Base-by-base conservation (phyloP, 2,888 invertebrate species). In the Tiliacea aurago region DNA sequence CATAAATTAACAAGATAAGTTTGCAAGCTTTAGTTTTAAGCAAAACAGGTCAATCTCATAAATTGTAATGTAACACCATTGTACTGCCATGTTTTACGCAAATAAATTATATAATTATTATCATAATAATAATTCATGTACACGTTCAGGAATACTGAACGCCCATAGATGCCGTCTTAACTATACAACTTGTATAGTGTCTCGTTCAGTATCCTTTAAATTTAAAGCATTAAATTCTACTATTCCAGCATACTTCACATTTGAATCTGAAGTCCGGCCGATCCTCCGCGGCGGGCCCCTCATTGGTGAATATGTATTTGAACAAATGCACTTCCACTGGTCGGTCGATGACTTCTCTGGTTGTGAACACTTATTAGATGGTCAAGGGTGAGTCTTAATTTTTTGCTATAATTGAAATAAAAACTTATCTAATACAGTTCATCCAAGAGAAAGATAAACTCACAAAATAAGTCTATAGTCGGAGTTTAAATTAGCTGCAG, bases 291-390 rank as follows among this genome's bases (percentile, higher is more conserved):
- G 97, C 0, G 98, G 98, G 0, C 97, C 97, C 0, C 93, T 98
- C 11, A 94, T 97, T 15, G 97, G 97, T 67, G 97, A 97, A 78
- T 98, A 97, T 87, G 96, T 97, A 71, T 98, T 98, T 79, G 98
- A 98, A 84, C 98, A 98, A 90, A 96, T 98, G 92, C 98, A 98
- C 93, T 98, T 98, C 92, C 98, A 98, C 92, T 98, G 98, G 98
- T 97, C 97, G 1, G 97, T 97, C 37, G 97, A 97, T 67, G 97
- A 98, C 86, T 97, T 97, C 86, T 97, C 97, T 53, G 98, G 98
- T 20, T 98, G 98, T 86, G 98, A 98, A 91, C 98, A 98, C 89
- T 97, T 97, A 49, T 95, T 98, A 61, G 97, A 98, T 92, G 98
- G 98, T 62, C 97, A 96, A 84, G 96, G 97, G 96, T 97, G 91